These are phyloP conservation scores for Gasterosteus aculeatus DNA, from an alignment of 2,113 vertebrate species.

Conservation along the genomic window DNA sequence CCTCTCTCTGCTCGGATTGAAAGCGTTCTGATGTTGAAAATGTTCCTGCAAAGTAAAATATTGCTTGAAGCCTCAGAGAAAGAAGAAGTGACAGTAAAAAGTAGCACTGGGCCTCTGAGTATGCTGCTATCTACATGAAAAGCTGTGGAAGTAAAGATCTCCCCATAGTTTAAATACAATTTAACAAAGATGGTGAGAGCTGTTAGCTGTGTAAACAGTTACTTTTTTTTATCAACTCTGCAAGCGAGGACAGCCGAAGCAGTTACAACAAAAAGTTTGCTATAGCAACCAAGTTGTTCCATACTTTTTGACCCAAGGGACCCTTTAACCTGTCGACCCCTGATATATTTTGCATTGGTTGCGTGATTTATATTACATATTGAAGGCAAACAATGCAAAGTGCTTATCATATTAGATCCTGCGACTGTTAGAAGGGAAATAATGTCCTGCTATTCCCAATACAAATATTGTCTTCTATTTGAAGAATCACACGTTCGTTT, in stretches of 20 bases:
- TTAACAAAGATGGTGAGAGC: conserved; percentile 11
- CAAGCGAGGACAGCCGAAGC: background rate
- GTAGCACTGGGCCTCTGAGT: conserved; percentile 40
- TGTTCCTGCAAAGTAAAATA: conserved; percentile 44
- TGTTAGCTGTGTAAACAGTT: conserved; percentile 4
- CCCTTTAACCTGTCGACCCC: background rate
- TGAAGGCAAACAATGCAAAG: background rate
- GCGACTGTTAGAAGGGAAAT: background rate
- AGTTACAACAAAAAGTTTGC: conserved; percentile 1
- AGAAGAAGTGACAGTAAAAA: conserved; percentile 47
- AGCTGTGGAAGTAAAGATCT: conserved; percentile 32
- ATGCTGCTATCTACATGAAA: conserved; percentile 37
- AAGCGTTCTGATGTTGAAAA: conserved; percentile 27
- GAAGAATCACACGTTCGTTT: background rate
- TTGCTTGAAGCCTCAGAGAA: conserved; percentile 45
- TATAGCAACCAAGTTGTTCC: conserved; percentile 1
- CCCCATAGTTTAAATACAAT: conserved; percentile 38
- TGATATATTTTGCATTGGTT: background rate
- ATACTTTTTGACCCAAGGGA: background rate
- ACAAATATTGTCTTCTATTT: background rate
- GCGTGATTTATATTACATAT: background rate
- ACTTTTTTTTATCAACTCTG: background rate
- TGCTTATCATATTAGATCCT: background rate
- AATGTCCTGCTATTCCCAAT: background rate
- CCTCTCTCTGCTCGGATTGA: background rate